These are phyloP conservation scores for Leptoteleia sp. DNA, from an alignment of 1,140 invertebrate species.

Conservation along the genomic window DNA sequence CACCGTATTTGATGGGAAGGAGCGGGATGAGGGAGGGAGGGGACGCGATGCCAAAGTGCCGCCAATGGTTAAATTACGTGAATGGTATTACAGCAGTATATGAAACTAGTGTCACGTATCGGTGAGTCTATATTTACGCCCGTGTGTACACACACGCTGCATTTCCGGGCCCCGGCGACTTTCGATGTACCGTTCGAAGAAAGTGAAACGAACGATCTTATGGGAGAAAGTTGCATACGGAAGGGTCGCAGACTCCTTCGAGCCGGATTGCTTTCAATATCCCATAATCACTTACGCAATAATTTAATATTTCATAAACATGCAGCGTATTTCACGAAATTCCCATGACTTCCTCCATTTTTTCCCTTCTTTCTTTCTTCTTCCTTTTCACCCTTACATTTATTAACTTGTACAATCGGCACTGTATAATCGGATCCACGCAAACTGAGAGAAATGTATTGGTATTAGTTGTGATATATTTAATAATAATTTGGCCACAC, in stretches of 20 bases:
- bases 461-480: too few species aligned
- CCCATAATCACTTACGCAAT: constrained; percentile 64
- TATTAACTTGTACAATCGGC: constrained; percentile 3
- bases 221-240: constrained; percentile 69
- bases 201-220: constrained; percentile 68
- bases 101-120: constrained; percentile 25
- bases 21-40: too few species aligned
- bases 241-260: constrained; percentile 56
- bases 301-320: constrained; percentile 51
- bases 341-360: constrained; percentile 10
- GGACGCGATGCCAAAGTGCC: not conserved
- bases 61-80: constrained; percentile 31
- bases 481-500: too few species aligned
- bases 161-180: constrained; percentile 60
- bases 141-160: constrained; percentile 9
- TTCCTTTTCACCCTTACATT: constrained; percentile 30
- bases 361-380: constrained; percentile 1
- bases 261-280: constrained; percentile 55
- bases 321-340: constrained; percentile 35
- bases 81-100: constrained; percentile 23
- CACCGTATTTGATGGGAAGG: not conserved
- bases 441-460: too few species aligned
- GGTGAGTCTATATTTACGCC: constrained; percentile 22
- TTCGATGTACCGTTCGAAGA: constrained; percentile 61
- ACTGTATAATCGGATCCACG: constrained; percentile 33